Conservation (phyloP, 2,888 invertebrate species). For the Charanyca ferruginea region DNA sequence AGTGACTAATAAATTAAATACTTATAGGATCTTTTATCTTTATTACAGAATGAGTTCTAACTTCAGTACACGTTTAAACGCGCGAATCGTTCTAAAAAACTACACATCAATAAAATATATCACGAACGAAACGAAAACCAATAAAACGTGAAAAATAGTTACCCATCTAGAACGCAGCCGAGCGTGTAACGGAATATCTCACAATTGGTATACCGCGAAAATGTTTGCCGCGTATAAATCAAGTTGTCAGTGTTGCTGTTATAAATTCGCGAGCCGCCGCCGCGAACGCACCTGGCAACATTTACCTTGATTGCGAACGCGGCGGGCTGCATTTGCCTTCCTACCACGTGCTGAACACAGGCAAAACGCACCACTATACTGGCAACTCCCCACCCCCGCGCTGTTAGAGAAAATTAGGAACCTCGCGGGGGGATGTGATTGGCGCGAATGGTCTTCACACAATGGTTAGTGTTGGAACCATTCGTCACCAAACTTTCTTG, state of each 20-base stretch:
- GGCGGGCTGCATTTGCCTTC: conserved; percentile 78
- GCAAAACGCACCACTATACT: conserved; percentile 43
- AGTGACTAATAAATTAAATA: no score
- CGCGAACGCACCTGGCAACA: conserved; percentile 87
- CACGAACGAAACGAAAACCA: conserved; percentile 76
- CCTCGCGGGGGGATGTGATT: background rate
- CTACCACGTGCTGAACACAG: conserved; percentile 67
- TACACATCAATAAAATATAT: conserved; percentile 69
- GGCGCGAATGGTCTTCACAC: conserved; percentile 47
- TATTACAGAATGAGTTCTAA: no score
- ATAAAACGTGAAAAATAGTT: conserved; percentile 85
- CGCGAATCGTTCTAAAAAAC: no score
- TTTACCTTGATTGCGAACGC: conserved; percentile 86
- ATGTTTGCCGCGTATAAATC: conserved; percentile 85
- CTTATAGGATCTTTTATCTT: no score
- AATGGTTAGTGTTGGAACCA: conserved; percentile 62
- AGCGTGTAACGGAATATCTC: conserved; percentile 82
- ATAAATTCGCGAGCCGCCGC: conserved; percentile 85
- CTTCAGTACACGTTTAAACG: background rate
- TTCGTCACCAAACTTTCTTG: conserved; percentile 75
- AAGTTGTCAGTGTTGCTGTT: conserved; percentile 87
- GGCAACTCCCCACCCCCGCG: conserved; percentile 49
- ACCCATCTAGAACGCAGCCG: conserved; percentile 74
- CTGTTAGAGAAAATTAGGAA: background rate
- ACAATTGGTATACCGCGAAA: conserved; percentile 76